Percentiles rank a stretch among this genome's conserved stretches.
These are phyloP conservation scores for Potamarius usumacintae DNA, from an alignment of 2,113 vertebrate genomes.

Conservation along the genomic window DNA sequence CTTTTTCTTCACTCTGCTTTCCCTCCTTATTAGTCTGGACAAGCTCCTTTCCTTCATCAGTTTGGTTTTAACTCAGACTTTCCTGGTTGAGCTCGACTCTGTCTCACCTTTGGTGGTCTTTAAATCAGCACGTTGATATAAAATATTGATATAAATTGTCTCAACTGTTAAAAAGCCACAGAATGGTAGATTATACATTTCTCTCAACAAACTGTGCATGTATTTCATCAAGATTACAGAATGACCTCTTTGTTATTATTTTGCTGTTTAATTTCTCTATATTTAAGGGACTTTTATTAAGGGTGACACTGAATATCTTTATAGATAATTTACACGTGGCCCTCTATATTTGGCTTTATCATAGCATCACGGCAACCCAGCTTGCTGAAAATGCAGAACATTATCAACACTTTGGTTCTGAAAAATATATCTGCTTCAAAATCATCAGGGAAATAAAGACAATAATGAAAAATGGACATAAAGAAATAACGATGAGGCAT, in stretches of 20 bases:
- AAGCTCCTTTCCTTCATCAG: neutral
- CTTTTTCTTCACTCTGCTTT: neutral
- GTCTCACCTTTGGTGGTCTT: neutral
- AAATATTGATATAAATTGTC: neutral
- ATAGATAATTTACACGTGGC: no score
- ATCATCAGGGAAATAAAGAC: slow-evolving; percentile 27
- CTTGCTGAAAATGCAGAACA: slow-evolving; percentile 14
- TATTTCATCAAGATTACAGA: neutral
- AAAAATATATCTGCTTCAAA: neutral
- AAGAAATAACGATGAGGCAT: neutral
- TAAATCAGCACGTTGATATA: neutral
- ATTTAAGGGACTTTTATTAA: neutral
- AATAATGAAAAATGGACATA: slow-evolving; percentile 8
- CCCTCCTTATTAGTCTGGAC: neutral
- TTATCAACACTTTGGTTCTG: neutral
- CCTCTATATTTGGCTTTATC: neutral
- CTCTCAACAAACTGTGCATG: neutral
- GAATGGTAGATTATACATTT: neutral
- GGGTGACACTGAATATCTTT: no score
- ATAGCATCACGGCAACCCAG: neutral
- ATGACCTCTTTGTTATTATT: neutral
- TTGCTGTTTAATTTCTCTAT: neutral
- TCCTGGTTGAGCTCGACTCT: neutral
- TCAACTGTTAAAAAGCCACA: neutral
- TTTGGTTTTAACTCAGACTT: neutral